Conservation (phyloP, 1,140 invertebrate species). For the Drosophila dunni region DNA sequence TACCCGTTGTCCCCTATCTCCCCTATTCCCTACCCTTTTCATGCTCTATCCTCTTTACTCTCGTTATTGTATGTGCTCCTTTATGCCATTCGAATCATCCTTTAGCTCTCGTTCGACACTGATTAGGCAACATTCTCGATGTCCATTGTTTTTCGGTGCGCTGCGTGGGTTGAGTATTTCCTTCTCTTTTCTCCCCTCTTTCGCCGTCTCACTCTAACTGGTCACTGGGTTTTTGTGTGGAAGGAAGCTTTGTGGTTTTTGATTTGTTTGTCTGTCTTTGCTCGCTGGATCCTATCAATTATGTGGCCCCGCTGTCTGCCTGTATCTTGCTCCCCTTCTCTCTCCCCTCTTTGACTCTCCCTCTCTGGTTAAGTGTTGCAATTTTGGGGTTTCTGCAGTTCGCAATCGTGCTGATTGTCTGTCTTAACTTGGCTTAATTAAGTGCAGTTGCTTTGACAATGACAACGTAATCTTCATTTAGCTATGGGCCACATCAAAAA, state of each 20-base stretch:
- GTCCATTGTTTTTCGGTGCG: constrained; percentile 39
- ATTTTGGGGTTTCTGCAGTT: constrained; percentile 48
- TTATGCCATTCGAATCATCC: not conserved
- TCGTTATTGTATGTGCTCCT: not conserved
- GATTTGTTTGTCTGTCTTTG: constrained; percentile 70
- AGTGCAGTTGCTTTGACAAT: constrained; percentile 78
- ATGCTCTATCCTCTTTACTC: not conserved
- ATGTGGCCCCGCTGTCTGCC: constrained; percentile 27
- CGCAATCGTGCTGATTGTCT: constrained; percentile 27
- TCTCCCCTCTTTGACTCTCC: not conserved
- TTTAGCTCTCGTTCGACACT: constrained; percentile 21
- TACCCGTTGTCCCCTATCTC: not conserved
- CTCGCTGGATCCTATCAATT: constrained; percentile 63
- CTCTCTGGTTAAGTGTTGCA: constrained; percentile 24
- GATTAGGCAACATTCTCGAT: constrained; percentile 52
- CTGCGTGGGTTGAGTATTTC: constrained; percentile 41
- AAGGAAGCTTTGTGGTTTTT: constrained; percentile 79
- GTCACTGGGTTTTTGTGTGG: constrained; percentile 33
- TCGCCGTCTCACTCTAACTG: constrained; percentile 9
- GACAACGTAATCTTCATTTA: constrained; percentile 70
- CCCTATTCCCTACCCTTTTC: not conserved
- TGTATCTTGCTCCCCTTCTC: not conserved
- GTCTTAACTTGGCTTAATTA: constrained; percentile 78
- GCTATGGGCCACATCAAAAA: constrained; percentile 55
- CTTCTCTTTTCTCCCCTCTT: not conserved